A percentile compares a stretch with the other conserved stretches of the same genome.
Conservation (phyloP, 1,140 invertebrate genomes). For the Drosophila pandora region DNA sequence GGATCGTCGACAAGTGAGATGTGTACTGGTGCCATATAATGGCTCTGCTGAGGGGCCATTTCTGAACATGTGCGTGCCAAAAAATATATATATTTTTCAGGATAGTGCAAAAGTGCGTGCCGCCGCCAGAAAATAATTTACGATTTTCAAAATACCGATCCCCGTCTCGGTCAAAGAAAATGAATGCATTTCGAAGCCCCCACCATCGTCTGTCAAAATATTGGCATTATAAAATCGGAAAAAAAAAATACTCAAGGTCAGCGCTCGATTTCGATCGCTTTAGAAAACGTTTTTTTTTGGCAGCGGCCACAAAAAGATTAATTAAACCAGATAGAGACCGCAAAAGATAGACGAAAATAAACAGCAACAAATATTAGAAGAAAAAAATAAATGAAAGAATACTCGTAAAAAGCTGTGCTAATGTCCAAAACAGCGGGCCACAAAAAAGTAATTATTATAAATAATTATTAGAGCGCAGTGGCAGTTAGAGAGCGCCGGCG, state of each 20-base stretch:
- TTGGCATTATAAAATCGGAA: slow-evolving; percentile 11
- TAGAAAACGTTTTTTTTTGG: slow-evolving; percentile 45
- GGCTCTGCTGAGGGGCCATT: slow-evolving; percentile 15
- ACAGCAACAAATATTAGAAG: slow-evolving; percentile 3
- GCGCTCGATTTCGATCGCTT: slow-evolving; percentile 59
- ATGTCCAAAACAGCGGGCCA: slow-evolving; percentile 67
- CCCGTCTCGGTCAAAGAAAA: slow-evolving; percentile 33
- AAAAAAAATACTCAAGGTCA: slow-evolving; percentile 55
- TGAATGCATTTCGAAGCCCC: slow-evolving; percentile 26
- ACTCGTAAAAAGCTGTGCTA: slow-evolving; percentile 45
- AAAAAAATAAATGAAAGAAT: background rate
- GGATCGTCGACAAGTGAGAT: slow-evolving; percentile 66
- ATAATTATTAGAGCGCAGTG: slow-evolving; percentile 81
- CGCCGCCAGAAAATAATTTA: slow-evolving; percentile 1
- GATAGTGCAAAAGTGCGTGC: slow-evolving; percentile 55
- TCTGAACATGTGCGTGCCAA: slow-evolving; percentile 51
- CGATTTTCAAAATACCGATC: slow-evolving; percentile 39
- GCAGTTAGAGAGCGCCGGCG: slow-evolving; percentile 55
- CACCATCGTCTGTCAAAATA: slow-evolving; percentile 16
- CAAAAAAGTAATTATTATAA: slow-evolving; percentile 76
- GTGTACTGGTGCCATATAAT: slow-evolving; percentile 32
- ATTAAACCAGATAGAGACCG: slow-evolving; percentile 54
- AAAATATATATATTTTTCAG: slow-evolving; percentile 35
- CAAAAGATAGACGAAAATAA: slow-evolving; percentile 4
- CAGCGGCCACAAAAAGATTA: slow-evolving; percentile 54